A percentile compares a stretch with the other conserved stretches of the same genome.
phyloP scores from a whole-genome alignment of 2,113 vertebrate species.

The Brienomyrus longianalis region DNA sequence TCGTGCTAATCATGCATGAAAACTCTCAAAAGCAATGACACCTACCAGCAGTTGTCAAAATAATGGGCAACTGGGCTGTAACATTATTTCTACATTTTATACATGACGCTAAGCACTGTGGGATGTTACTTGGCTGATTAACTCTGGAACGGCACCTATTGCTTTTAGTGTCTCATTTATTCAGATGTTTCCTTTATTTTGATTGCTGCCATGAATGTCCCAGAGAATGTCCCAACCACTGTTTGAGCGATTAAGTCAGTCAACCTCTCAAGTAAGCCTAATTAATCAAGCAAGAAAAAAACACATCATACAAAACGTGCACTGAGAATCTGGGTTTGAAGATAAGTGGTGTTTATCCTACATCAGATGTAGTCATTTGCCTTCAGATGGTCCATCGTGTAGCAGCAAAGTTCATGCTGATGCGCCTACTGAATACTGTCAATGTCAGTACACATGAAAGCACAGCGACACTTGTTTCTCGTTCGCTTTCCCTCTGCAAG shows the following conservation, averaged over 20 bases:
- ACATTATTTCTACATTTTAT: not conserved
- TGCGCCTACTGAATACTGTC: not conserved
- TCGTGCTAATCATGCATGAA: not conserved
- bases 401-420: not conserved
- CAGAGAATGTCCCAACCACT: not conserved
- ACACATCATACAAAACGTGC: not conserved
- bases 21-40: not conserved
- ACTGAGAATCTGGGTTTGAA: not conserved
- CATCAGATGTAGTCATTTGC: not conserved
- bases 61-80: not conserved
- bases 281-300: not conserved
- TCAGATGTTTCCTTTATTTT: not conserved
- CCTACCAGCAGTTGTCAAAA: not conserved
- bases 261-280: not conserved
- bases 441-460: not conserved
- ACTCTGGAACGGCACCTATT: not conserved
- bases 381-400: not conserved
- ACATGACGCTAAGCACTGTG: not conserved
- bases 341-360: not conserved
- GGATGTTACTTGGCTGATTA: not conserved
- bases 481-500: not conserved
- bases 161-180: not conserved
- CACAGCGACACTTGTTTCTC: not conserved
- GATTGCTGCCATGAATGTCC: not conserved
- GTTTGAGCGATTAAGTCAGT: not conserved